These are phyloP conservation scores for Hypocryptadius cinnamomeus DNA, from an alignment of 2,113 vertebrate genomes.

Conservation along the genomic window DNA sequence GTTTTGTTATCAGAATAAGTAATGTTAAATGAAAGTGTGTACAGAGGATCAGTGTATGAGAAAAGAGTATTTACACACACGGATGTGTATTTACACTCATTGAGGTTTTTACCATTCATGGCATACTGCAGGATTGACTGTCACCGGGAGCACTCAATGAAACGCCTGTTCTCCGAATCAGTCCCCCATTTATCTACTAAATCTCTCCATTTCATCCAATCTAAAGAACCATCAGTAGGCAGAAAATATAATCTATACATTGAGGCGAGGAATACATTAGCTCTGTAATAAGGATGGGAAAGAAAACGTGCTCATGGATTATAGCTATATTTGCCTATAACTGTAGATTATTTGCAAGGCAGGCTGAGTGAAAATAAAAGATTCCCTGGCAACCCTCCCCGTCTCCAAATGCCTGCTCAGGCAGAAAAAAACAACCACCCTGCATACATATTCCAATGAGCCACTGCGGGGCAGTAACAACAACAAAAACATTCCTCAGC, in stretches of 20 bases:
- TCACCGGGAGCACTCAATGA: constrained; percentile 17
- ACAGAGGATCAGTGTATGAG: neutral
- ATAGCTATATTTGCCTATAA: constrained; percentile 19
- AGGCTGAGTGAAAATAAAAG: constrained; percentile 30
- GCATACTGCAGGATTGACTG: constrained; percentile 14
- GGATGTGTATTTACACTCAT: constrained; percentile 6
- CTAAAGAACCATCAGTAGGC: constrained; percentile 20
- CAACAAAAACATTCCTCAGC: constrained; percentile 63
- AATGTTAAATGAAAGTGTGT: neutral
- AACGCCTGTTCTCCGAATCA: constrained; percentile 43
- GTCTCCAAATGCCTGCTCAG: constrained; percentile 27
- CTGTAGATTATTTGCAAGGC: constrained; percentile 45
- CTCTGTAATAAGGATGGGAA: constrained; percentile 27
- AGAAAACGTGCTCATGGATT: constrained; percentile 38
- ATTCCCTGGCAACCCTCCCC: constrained; percentile 22
- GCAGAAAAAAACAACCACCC: constrained; percentile 10
- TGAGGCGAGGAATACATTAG: neutral
- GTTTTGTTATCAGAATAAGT: neutral
- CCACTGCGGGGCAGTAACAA: constrained; percentile 67
- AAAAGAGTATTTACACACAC: neutral
- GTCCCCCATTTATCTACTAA: constrained; percentile 31
- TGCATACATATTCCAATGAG: constrained; percentile 60
- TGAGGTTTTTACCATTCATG: constrained; percentile 45
- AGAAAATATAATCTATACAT: constrained; percentile 31
- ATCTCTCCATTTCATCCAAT: constrained; percentile 9